Evolutionary conservation across 2,888 invertebrate species (phyloP), one percentile per base, ranked within the genome.

Genomic region (Cerceris ruficornis): DNA sequence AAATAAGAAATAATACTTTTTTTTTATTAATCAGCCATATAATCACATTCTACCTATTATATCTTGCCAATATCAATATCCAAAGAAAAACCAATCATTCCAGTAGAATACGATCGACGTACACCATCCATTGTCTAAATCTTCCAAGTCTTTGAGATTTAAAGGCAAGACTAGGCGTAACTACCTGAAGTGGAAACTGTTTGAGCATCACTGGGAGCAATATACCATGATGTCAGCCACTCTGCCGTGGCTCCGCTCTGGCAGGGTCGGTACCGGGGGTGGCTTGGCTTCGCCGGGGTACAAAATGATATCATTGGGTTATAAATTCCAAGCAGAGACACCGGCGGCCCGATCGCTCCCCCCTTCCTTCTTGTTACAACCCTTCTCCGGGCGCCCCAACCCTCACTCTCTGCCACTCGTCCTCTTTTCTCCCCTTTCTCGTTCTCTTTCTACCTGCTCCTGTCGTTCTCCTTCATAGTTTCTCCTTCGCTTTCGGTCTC

Each of bases 381-480:
- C 88, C 88, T 86, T 86, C 86, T 87, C 85, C 81, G 71, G 75
- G 78, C 84, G 79, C 80, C 82, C 82, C 83, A 69, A 77, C 86
- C 85, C 87, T 92, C 93, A 64, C 68, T 91, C 91, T 94, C 94
- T 94, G 94, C 94, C 94, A 94, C 94, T 94, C 94, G 94, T 94
- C 94, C 94, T 94, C 93, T 77, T 85, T 82, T 83, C 80, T 73
- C 91, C 91, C 17, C 90, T 91, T 92, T 90, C 91, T 91, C 90
- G 88, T 92, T 91, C 92, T 93, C 93, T 93, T 90, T 93, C 93
- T 93, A 92, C 70, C 85, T 86, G 85, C 11, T 85, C 88, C 65
- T 54, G 60, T 66, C 59, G 66, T 69, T 81, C 71, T 81, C 62
- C 74, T 77, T 82, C 74, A 55, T 70, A 81, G 77, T 76, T 81